A percentile compares a stretch with the other conserved stretches of the same genome.
Conservation (phyloP, 2,888 invertebrate genomes). For the Mylabris sibirica region DNA sequence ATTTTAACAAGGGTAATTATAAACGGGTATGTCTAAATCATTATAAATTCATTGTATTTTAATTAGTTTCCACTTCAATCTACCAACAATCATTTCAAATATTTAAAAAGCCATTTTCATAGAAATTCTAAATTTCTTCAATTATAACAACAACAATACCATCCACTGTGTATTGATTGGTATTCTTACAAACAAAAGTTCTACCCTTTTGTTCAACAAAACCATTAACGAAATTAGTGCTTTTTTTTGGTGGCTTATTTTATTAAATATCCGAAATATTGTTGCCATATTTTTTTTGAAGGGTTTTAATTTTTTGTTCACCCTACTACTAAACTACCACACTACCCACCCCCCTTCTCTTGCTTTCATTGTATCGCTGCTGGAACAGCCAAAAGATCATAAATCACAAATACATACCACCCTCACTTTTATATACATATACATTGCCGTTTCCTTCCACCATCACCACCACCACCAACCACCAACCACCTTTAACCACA, state of each 20-base stretch:
- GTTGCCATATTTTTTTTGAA: not conserved
- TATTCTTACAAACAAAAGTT: not conserved
- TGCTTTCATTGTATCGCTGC: not conserved
- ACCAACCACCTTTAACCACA: no score
- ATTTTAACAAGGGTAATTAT: not conserved
- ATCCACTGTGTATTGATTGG: not conserved
- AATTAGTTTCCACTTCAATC: conserved; percentile 4
- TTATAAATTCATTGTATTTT: conserved; percentile 6
- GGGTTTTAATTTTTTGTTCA: conserved; percentile 1
- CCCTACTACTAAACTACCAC: not conserved
- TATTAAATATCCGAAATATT: not conserved
- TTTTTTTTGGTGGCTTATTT: not conserved
- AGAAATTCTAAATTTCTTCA: not conserved
- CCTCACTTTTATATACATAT: not conserved
- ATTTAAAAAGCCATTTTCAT: not conserved
- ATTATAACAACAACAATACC: not conserved
- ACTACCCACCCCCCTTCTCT: not conserved
- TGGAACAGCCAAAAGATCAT: conserved; percentile 4
- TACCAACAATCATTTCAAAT: not conserved
- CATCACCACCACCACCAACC: no score
- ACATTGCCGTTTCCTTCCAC: not conserved
- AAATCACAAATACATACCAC: conserved; percentile 3
- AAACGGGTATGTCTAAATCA: not conserved
- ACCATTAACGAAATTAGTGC: not conserved
- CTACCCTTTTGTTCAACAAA: not conserved